Percentiles rank a stretch among this genome's conserved stretches.
Evolutionary conservation across 2,797 vertebrate species (phyloP).

Genomic region (Pelochelys cantorii): DNA sequence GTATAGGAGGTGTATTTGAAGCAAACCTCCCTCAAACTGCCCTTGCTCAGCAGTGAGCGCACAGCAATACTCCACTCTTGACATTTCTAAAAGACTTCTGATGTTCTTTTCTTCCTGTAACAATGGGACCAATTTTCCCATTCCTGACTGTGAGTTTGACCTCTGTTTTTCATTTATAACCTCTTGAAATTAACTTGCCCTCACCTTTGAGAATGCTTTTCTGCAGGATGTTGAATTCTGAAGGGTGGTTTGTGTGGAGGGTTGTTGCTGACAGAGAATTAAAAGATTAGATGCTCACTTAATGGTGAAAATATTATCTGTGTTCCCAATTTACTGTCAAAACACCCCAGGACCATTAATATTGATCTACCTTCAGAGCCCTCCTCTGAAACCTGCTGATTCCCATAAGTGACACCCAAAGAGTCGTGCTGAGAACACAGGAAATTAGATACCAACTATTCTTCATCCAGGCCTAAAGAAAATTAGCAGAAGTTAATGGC

Average conservation of each 20-base stretch:
- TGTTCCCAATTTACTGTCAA: neutral
- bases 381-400: neutral
- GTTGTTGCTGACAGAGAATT: neutral
- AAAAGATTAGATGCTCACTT: neutral
- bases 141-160: conserved; percentile 36
- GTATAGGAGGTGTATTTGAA: conserved; percentile 64
- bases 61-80: conserved; percentile 55
- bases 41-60: conserved; percentile 58
- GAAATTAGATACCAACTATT: neutral
- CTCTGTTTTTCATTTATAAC: conserved; percentile 29
- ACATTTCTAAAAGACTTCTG: conserved; percentile 66
- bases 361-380: neutral
- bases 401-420: neutral
- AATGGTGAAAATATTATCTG: conserved; percentile 9
- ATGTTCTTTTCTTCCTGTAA: conserved; percentile 63
- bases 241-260: neutral
- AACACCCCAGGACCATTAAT: neutral
- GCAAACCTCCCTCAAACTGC: conserved; percentile 55
- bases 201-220: conserved; percentile 39
- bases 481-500: neutral
- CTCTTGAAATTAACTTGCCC: conserved; percentile 58
- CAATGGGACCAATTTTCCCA: conserved; percentile 55
- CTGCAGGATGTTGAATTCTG: conserved; percentile 29
- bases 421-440: neutral
- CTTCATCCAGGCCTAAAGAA: neutral